These are phyloP conservation scores for Carcharodon carcharias DNA, from an alignment of 2,797 vertebrate species.

Conservation along the genomic window DNA sequence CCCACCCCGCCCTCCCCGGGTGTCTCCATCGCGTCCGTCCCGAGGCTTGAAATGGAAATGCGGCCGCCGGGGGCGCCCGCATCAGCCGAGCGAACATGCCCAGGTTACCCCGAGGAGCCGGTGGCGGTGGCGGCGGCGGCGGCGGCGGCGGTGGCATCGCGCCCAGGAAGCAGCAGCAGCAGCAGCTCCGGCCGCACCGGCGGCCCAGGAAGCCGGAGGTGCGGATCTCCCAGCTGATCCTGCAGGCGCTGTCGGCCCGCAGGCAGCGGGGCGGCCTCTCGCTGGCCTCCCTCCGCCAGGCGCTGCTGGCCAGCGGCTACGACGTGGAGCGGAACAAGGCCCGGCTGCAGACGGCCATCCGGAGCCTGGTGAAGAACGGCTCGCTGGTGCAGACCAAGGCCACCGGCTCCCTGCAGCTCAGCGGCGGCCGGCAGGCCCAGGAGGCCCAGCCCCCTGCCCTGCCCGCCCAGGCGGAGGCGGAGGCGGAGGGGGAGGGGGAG, in stretches of 20 bases:
- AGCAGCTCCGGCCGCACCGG: too few relatives aligned
- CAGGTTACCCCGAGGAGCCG: not conserved
- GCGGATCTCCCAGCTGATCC: not conserved
- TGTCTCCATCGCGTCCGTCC: not conserved
- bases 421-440: not conserved
- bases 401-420: not conserved
- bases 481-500: too few relatives aligned
- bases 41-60: not conserved
- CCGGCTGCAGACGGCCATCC: not conserved
- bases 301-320: constrained; percentile 15
- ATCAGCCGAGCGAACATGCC: not conserved
- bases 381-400: not conserved
- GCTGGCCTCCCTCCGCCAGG: not conserved
- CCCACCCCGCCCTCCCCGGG: not conserved
- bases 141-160: too few relatives aligned
- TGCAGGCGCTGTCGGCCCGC: not conserved
- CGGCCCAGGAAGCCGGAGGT: not conserved
- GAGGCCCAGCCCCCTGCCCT: too few relatives aligned
- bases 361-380: not conserved
- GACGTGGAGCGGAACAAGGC: not conserved
- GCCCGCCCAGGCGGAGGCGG: too few relatives aligned
- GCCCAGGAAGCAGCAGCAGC: not conserved
- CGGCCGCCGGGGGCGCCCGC: not conserved
- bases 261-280: not conserved
- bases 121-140: too few relatives aligned